Percentiles rank a stretch among this genome's conserved stretches.
phyloP scores from a whole-genome alignment of 2,888 invertebrate species.

The Stenoptilia bipunctidactyla region DNA sequence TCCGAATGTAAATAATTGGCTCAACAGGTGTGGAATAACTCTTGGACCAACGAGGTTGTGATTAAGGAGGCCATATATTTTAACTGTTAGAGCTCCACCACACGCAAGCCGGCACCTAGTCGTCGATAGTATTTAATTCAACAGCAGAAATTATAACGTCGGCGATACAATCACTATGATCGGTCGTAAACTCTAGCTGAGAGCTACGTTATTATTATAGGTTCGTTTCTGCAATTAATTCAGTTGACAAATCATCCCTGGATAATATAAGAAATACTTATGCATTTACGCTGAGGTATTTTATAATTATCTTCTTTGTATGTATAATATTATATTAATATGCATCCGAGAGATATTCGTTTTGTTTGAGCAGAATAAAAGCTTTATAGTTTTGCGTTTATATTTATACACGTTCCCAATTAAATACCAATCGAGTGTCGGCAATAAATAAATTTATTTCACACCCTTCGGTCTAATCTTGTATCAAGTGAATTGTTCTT shows the following conservation, averaged over 20 bases:
- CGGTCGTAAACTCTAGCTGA: background rate
- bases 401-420: slow-evolving; percentile 29
- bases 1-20: slow-evolving; percentile 61
- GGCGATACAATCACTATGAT: background rate
- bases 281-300: too few species aligned
- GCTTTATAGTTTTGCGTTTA: background rate
- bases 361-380: background rate
- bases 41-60: slow-evolving; percentile 49
- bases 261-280: too few species aligned
- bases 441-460: slow-evolving; percentile 53
- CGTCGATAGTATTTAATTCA: slow-evolving; percentile 17
- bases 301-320: too few species aligned
- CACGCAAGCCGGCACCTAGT: slow-evolving; percentile 40
- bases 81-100: slow-evolving; percentile 40
- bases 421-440: slow-evolving; percentile 45
- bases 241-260: slow-evolving; percentile 1
- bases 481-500: slow-evolving; percentile 54
- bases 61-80: slow-evolving; percentile 55
- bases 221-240: background rate
- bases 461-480: slow-evolving; percentile 49
- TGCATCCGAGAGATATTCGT: background rate
- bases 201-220: background rate
- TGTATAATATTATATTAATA: too few species aligned
- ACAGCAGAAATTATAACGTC: slow-evolving; percentile 2
- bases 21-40: slow-evolving; percentile 63